Evolutionary conservation across 2,888 invertebrate genomes (phyloP).

Genomic region (Andrena haemorrhoa): DNA sequence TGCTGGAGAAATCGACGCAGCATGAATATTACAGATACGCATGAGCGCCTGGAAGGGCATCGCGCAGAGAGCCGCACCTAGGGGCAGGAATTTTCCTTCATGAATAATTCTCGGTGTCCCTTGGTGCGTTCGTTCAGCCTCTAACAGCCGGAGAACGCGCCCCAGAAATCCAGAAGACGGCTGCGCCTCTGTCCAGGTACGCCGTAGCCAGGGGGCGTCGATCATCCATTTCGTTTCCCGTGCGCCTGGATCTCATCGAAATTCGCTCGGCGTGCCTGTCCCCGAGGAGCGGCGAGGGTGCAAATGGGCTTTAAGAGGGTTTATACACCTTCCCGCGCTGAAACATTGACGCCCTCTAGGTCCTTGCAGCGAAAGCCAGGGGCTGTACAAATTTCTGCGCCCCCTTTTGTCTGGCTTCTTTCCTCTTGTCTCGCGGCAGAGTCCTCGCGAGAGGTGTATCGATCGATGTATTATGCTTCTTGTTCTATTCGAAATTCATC

Average conservation of each 20-base stretch:
- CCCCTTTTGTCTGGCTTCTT: neutral
- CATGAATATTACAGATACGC: slow-evolving; percentile 50
- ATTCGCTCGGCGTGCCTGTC: slow-evolving; percentile 61
- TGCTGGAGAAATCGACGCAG: slow-evolving; percentile 20
- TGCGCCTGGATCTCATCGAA: slow-evolving; percentile 54
- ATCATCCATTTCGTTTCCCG: slow-evolving; percentile 63
- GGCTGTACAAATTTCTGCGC: neutral
- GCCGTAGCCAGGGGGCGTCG: slow-evolving; percentile 46
- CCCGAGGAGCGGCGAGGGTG: slow-evolving; percentile 38
- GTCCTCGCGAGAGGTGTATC: too few species aligned
- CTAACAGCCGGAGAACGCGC: slow-evolving; percentile 64
- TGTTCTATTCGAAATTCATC: too few species aligned
- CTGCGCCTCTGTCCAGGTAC: slow-evolving; percentile 33
- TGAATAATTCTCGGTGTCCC: slow-evolving; percentile 77
- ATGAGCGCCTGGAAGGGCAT: slow-evolving; percentile 18
- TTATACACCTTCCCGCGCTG: slow-evolving; percentile 46
- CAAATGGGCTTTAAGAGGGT: slow-evolving; percentile 66
- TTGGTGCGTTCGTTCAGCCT: slow-evolving; percentile 61
- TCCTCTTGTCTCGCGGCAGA: neutral
- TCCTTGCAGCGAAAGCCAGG: neutral
- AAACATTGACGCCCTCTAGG: slow-evolving; percentile 38
- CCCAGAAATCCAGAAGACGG: slow-evolving; percentile 70
- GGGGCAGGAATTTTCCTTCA: slow-evolving; percentile 70
- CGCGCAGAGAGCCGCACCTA: slow-evolving; percentile 34
- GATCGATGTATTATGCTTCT: too few species aligned